These are phyloP conservation scores for Motacilla tschutschensis DNA, from an alignment of 2,113 vertebrate species.

Conservation along the genomic window DNA sequence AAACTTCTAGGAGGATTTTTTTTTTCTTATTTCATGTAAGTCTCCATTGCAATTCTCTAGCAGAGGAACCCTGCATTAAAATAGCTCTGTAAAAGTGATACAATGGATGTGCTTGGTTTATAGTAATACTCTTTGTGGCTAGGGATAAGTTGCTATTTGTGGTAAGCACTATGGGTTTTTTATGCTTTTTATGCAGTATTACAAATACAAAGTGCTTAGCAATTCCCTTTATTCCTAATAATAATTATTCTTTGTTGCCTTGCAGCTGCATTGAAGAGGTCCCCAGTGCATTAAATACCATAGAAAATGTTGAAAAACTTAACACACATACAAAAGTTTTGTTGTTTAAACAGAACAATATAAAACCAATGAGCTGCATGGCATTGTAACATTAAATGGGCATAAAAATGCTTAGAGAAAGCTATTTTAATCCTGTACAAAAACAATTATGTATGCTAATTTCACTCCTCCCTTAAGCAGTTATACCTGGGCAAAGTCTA, in stretches of 20 bases:
- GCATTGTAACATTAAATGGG: not conserved
- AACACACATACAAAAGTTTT: not conserved
- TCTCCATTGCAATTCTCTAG: not conserved
- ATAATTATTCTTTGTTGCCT: not conserved
- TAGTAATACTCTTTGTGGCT: not conserved
- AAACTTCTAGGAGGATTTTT: not conserved
- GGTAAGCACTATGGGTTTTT: not conserved
- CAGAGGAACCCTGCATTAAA: slow-evolving; percentile 2
- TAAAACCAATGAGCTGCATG: not conserved
- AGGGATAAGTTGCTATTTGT: not conserved
- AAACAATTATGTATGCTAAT: not conserved
- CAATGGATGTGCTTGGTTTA: not conserved
- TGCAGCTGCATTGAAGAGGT: not conserved
- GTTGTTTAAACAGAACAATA: not conserved
- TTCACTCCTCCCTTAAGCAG: not conserved
- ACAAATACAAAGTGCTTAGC: not conserved
- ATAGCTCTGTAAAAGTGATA: not conserved
- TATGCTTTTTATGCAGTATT: not conserved
- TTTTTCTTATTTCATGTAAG: slow-evolving; percentile 4
- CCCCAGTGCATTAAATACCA: not conserved
- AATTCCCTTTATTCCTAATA: not conserved
- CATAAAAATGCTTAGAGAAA: not conserved
- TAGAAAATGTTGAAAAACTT: not conserved
- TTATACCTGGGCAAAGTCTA: not conserved
- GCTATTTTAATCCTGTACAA: not conserved